Percentiles rank a stretch among this genome's conserved stretches.
These are phyloP conservation scores for Nesidiocoris tenuis DNA, from an alignment of 2,888 invertebrate species.

Conservation along the genomic window DNA sequence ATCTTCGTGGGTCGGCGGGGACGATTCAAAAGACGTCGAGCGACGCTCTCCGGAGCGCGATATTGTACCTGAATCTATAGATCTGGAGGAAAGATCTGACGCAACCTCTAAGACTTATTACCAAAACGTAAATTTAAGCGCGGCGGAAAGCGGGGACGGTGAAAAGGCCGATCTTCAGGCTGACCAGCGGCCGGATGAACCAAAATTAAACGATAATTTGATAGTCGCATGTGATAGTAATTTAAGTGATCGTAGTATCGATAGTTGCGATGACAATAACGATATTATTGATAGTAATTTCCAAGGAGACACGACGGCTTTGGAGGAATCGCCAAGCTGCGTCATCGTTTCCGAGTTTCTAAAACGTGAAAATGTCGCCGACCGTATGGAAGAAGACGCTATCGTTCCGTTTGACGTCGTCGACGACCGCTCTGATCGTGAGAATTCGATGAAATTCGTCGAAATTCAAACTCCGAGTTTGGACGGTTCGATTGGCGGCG, in stretches of 20 bases:
- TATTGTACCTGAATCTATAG: constrained; percentile 29
- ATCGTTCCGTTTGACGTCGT: neutral
- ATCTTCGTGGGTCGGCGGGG: neutral
- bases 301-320: neutral
- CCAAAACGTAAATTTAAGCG: constrained; percentile 34
- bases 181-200: constrained; percentile 9
- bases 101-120: constrained; percentile 30
- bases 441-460: constrained; percentile 32
- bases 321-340: constrained; percentile 35
- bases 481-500: constrained; percentile 1
- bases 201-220: constrained; percentile 40
- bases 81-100: constrained; percentile 23
- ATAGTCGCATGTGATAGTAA: constrained; percentile 47
- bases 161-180: neutral
- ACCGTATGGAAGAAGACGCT: constrained; percentile 35
- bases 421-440: neutral
- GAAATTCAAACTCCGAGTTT: constrained; percentile 17
- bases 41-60: constrained; percentile 13
- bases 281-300: constrained; percentile 15
- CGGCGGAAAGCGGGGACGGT: neutral
- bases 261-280: constrained; percentile 33
- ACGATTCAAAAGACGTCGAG: neutral
- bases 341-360: constrained; percentile 45
- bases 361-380: constrained; percentile 43
- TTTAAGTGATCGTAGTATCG: constrained; percentile 44